Evolutionary conservation across 2,113 vertebrate genomes (phyloP).

Genomic region (Saimiri boliviensis): DNA sequence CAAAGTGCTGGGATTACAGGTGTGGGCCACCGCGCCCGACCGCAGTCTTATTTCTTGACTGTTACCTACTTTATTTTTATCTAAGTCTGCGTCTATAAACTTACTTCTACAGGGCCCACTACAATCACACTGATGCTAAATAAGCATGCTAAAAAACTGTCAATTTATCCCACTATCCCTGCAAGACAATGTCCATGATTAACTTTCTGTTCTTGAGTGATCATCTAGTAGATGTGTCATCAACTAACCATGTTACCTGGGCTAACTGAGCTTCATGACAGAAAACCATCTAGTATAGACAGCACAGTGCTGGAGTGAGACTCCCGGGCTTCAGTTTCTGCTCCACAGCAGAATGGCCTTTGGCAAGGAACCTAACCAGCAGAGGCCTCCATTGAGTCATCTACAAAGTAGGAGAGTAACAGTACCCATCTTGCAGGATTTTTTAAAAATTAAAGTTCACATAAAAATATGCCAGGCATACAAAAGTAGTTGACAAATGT

Average conservation of each 20-base stretch:
- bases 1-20: too few relatives aligned
- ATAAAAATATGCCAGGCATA: neutral
- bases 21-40: too few relatives aligned
- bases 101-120: neutral
- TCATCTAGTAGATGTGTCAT: neutral
- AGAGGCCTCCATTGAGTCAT: neutral
- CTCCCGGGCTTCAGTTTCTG: accelerated
- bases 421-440: neutral
- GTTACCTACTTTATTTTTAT: neutral
- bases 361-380: neutral
- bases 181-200: neutral
- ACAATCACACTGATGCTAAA: neutral
- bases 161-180: neutral
- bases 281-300: neutral
- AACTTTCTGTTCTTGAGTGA: neutral
- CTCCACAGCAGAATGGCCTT: neutral
- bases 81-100: neutral
- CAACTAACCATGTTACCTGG: neutral
- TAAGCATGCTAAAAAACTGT: neutral
- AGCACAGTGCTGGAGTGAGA: neutral
- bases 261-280: neutral
- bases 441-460: neutral
- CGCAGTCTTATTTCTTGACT: neutral
- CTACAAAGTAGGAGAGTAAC: neutral
- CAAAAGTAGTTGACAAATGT: neutral